phyloP scores from a whole-genome alignment of 1,140 invertebrate species.

The Drosophila pandora region DNA sequence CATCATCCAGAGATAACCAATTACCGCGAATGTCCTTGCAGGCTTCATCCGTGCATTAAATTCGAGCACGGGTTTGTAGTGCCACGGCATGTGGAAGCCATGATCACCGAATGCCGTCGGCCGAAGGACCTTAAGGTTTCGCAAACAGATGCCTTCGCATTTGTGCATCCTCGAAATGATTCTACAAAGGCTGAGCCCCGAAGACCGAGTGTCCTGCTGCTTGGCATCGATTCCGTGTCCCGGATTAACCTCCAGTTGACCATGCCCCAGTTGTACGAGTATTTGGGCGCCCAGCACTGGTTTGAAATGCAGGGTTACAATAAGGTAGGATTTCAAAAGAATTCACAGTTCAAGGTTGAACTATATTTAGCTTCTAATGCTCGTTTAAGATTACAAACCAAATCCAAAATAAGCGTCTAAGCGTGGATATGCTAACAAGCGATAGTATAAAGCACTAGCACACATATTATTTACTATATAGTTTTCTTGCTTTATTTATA shows the following conservation, averaged over 20 bases:
- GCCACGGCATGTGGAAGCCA: constrained; percentile 43
- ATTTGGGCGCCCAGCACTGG: constrained; percentile 55
- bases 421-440: too few species aligned
- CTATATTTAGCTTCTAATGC: not conserved
- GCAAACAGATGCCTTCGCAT: constrained; percentile 67
- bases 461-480: too few species aligned
- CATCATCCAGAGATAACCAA: not conserved
- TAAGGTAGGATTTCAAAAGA: constrained; percentile 47
- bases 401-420: too few species aligned
- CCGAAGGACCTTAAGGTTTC: constrained; percentile 6
- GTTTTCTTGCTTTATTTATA: too few species aligned
- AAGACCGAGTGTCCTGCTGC: constrained; percentile 61
- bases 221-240: constrained; percentile 77
- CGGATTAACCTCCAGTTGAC: constrained; percentile 83
- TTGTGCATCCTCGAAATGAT: constrained; percentile 52
- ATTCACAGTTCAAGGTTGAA: too few species aligned
- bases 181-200: not conserved
- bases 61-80: constrained; percentile 62
- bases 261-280: constrained; percentile 61
- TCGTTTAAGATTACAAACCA: too few species aligned
- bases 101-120: constrained; percentile 60
- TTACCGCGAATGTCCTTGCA: constrained; percentile 6
- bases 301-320: constrained; percentile 72
- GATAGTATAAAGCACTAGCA: too few species aligned
- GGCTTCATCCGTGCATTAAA: constrained; percentile 44